phyloP scores from a whole-genome alignment of 2,888 invertebrate species.

The Zaprionus obscuricornis region DNA sequence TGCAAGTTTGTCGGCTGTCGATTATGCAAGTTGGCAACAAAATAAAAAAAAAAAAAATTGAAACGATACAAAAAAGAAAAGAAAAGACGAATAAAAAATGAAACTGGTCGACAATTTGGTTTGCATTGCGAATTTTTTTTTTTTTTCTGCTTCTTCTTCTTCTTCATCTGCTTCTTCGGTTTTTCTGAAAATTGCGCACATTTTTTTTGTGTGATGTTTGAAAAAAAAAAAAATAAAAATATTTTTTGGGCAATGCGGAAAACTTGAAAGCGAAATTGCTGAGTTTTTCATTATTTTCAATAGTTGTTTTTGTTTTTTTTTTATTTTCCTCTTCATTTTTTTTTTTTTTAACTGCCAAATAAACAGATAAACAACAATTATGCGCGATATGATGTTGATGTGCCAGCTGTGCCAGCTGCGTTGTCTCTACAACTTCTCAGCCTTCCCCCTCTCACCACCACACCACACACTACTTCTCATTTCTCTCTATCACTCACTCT shows the following conservation, averaged over 20 bases:
- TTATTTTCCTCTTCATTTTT: conserved; percentile 13
- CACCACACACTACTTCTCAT: no score
- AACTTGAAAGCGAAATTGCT: conserved; percentile 65
- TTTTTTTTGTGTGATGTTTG: conserved; percentile 21
- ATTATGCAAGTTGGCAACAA: conserved; percentile 65
- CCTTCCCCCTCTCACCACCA: no score
- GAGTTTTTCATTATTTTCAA: no score
- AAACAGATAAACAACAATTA: conserved; percentile 65
- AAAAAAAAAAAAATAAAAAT: not conserved
- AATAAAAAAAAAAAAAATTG: conserved; percentile 10
- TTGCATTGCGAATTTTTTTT: conserved; percentile 2
- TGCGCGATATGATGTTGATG: conserved; percentile 37
- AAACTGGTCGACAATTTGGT: conserved; percentile 58
- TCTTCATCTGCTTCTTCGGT: conserved; percentile 5
- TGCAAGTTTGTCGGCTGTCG: conserved; percentile 10
- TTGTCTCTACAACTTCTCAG: no score
- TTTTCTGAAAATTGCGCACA: conserved; percentile 42
- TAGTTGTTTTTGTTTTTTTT: conserved; percentile 19
- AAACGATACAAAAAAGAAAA: conserved; percentile 17
- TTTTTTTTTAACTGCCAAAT: conserved; percentile 47
- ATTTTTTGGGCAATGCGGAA: conserved; percentile 54
- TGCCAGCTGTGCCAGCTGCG: conserved; percentile 55
- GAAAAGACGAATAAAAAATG: conserved; percentile 42
- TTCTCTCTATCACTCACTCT: conserved; percentile 31
- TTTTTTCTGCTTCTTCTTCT: conserved; percentile 4